Percentiles rank a stretch among this genome's conserved stretches.
phyloP scores from a whole-genome alignment of 2,113 vertebrate species.

The Danionella cerebrum region DNA sequence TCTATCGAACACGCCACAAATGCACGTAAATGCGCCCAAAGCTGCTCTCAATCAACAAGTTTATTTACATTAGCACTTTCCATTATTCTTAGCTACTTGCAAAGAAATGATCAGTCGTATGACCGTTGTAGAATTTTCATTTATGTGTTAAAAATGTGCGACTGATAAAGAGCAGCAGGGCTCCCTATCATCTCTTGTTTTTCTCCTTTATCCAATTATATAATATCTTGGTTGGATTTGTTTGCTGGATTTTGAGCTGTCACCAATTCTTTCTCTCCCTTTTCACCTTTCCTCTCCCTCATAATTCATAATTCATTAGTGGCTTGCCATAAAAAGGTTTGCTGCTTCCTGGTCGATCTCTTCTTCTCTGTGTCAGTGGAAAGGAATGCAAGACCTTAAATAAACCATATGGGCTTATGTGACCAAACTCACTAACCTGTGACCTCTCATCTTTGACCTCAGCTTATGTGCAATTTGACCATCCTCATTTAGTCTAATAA shows the following conservation, averaged over 20 bases:
- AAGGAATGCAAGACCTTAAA: conserved; percentile 28
- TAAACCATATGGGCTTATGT: not conserved
- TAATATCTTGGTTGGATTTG: too few species aligned
- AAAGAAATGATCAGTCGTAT: too few species aligned
- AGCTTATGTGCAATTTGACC: conserved; percentile 20
- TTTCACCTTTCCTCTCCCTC: conserved; percentile 1
- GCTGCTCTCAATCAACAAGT: not conserved
- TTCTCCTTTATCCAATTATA: not conserved
- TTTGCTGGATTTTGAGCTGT: too few species aligned
- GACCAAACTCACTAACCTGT: conserved; percentile 27
- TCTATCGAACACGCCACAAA: not conserved
- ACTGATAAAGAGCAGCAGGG: conserved; percentile 23
- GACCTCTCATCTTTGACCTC: conserved; percentile 36
- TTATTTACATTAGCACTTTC: not conserved
- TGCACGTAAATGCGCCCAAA: not conserved
- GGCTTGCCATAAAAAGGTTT: not conserved
- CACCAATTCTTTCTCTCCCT: conserved; percentile 19
- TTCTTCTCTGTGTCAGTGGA: conserved; percentile 11
- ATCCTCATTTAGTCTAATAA: conserved; percentile 5
- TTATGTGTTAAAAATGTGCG: conserved; percentile 20
- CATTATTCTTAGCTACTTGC: too few species aligned
- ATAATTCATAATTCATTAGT: not conserved
- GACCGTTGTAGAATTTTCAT: too few species aligned
- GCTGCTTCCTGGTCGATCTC: not conserved
- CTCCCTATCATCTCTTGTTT: conserved; percentile 16